A percentile compares a stretch with the other conserved stretches of the same genome.
phyloP scores from a whole-genome alignment of 1,140 invertebrate genomes.

The Heliconius hewitsoni region DNA sequence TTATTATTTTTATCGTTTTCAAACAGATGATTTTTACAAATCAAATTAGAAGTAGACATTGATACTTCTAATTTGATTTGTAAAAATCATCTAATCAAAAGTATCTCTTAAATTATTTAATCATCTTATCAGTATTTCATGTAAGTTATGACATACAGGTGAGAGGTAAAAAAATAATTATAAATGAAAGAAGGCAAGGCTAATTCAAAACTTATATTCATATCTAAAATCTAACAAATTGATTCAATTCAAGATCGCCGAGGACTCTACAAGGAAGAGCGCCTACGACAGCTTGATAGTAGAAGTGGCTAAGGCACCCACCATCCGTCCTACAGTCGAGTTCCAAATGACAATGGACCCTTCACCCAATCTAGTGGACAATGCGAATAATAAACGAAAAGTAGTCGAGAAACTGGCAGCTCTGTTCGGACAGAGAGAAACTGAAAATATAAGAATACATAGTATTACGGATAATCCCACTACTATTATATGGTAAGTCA shows the following conservation, averaged over 20 bases:
- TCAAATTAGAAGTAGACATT: too few relatives aligned
- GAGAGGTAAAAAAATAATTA: too few relatives aligned
- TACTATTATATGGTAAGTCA: conserved; percentile 86
- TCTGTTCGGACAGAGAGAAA: conserved; percentile 88
- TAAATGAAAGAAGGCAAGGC: too few relatives aligned
- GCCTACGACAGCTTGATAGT: conserved; percentile 91
- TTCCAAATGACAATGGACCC: conserved; percentile 91
- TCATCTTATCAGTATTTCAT: too few relatives aligned
- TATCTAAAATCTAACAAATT: not conserved
- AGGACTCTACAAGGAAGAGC: conserved; percentile 85
- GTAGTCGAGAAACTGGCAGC: conserved; percentile 90
- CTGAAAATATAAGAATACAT: conserved; percentile 86
- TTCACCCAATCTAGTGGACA: conserved; percentile 87
- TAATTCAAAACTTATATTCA: too few relatives aligned
- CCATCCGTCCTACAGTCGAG: conserved; percentile 81
- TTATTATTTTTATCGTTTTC: too few relatives aligned
- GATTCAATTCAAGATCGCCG: conserved; percentile 76
- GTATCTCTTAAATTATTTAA: too few relatives aligned
- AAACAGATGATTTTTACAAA: too few relatives aligned
- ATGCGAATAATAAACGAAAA: conserved; percentile 86
- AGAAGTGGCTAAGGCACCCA: conserved; percentile 83
- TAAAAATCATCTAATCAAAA: too few relatives aligned
- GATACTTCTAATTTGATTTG: too few relatives aligned
- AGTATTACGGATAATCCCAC: conserved; percentile 83
- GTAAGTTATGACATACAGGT: too few relatives aligned